Evolutionary conservation across 2,888 invertebrate species (phyloP), one percentile per base, ranked within the genome.

Genomic region (Drosophila anomalipes): DNA sequence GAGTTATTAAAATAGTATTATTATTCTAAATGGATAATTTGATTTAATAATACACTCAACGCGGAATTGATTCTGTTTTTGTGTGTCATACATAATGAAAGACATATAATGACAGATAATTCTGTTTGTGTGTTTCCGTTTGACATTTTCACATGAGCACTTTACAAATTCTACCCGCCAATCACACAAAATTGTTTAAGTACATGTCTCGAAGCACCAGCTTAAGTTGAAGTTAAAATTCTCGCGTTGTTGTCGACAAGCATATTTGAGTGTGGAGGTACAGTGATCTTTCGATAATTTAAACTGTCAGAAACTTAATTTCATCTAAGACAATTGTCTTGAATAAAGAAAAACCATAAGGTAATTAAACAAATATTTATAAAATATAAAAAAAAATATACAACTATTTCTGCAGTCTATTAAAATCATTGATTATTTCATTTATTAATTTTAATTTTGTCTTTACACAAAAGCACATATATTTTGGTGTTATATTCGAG

Each of bases 171-270:
- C 30, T 12, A 30, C 30, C 12, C 7, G 6, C 30, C 28, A 16
- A 28, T 28, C 28, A 51, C 10, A 51, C 51, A 30, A 51, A 51
- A 28, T 51, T 3, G 19, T 51, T 28, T 26, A 47, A 47, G 16
- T 47, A 47, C 26, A 26, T 9, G 47, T 28, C 51, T 16, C 30
- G 1, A 37, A 32, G 32, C 57, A 41, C 37, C 62, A 39, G 0
- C n/a, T 26, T 35, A 14, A 33, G 28, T 58, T 54, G 30, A 30
- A 30, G 14, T 49, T 65, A 53, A 66, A 70, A 74, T 85, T 73
- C 51, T 70, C 28, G 68, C 56, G 65, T 81, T 74, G 68, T 66
- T 72, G 39, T 56, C 51, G 26, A 22, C 14, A 22, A 32, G 30
- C 37, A 14, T 53, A 28, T 33, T 19, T 30, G 6, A 4, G n/a